Conservation (phyloP, 2,797 vertebrate genomes). For the Eptatretus atami region DNA sequence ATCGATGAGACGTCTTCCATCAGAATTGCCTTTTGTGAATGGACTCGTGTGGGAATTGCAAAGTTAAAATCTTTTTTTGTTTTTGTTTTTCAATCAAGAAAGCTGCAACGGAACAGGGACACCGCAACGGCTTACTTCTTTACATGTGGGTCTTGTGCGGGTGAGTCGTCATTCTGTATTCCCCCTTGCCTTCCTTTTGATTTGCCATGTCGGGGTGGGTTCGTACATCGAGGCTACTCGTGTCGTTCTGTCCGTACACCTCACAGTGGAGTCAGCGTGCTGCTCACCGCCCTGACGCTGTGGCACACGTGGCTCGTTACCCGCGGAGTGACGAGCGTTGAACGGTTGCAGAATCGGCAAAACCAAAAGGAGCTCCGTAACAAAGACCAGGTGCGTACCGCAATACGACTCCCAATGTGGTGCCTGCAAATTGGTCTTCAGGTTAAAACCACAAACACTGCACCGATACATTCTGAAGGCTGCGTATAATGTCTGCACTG, state of each 20-base stretch:
- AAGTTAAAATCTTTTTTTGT: too few relatives aligned
- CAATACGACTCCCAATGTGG: too few relatives aligned
- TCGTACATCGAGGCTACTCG: not conserved
- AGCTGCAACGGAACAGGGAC: too few relatives aligned
- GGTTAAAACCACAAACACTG: too few relatives aligned
- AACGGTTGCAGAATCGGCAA: not conserved
- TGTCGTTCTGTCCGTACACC: not conserved
- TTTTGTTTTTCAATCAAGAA: too few relatives aligned
- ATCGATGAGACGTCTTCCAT: too few relatives aligned
- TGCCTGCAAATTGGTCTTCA: too few relatives aligned
- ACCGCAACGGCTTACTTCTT: not conserved
- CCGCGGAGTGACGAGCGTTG: slow-evolving; percentile 3
- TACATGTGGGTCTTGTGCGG: slow-evolving; percentile 1
- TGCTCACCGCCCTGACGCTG: not conserved
- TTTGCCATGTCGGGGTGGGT: too few relatives aligned
- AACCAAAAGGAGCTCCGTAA: not conserved
- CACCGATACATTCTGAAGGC: not conserved
- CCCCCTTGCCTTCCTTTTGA: too few relatives aligned
- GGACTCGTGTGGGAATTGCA: too few relatives aligned
- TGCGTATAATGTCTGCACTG: not conserved
- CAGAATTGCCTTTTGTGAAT: too few relatives aligned
- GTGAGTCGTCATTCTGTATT: not conserved
- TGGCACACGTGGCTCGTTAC: not conserved
- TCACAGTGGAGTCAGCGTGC: not conserved
- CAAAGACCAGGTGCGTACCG: not conserved